phyloP scores from a whole-genome alignment of 2,888 invertebrate species.

The Euzophera pinguis region DNA sequence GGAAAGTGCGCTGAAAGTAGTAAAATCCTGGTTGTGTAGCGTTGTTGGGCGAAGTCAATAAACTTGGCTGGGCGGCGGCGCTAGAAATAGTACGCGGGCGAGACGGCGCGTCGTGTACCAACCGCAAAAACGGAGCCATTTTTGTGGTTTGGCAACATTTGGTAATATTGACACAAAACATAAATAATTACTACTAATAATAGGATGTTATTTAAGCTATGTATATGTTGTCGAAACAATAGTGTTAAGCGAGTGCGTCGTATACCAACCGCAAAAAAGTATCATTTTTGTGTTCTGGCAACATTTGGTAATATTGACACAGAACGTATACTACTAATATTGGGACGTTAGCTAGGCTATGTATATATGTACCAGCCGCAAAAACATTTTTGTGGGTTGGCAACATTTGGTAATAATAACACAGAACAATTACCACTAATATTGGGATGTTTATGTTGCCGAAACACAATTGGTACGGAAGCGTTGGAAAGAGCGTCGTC shows the following conservation, averaged over 20 bases:
- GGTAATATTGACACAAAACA: no score
- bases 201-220: no score
- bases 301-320: neutral
- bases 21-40: slow-evolving; percentile 48
- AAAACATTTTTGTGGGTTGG: neutral
- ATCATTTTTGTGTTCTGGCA: neutral
- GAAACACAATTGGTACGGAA: no score
- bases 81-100: slow-evolving; percentile 62
- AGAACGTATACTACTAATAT: no score
- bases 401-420: neutral
- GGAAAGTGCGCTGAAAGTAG: slow-evolving; percentile 39
- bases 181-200: no score
- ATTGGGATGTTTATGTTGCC: no score
- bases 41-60: slow-evolving; percentile 64
- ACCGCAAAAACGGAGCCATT: slow-evolving; percentile 16
- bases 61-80: slow-evolving; percentile 73
- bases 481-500: no score
- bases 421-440: no score
- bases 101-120: slow-evolving; percentile 62
- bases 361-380: slow-evolving; percentile 48
- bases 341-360: no score
- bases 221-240: no score
- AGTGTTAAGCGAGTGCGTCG: no score
- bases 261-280: slow-evolving; percentile 40
- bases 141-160: neutral